Conservation (phyloP, 1,140 invertebrate genomes). For the Cecropterus lyciades region DNA sequence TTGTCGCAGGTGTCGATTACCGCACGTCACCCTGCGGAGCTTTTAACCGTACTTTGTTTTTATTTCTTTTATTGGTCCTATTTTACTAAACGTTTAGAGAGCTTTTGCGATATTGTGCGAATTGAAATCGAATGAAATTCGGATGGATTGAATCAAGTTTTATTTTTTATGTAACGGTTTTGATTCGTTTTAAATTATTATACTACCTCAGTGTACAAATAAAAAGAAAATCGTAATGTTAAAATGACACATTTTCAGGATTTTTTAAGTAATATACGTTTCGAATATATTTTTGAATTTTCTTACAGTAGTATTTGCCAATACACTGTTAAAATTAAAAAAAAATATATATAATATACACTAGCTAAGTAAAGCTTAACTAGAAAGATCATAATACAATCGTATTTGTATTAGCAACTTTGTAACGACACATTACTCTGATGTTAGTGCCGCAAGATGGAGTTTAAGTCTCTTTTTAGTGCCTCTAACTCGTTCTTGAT, state of each 20-base stretch:
- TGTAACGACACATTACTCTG: slow-evolving; percentile 4
- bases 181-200: too few relatives aligned
- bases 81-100: slow-evolving; percentile 30
- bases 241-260: too few relatives aligned
- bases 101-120: slow-evolving; percentile 27
- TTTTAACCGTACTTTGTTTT: slow-evolving; percentile 49
- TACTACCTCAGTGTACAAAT: too few relatives aligned
- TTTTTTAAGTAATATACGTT: too few relatives aligned
- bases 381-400: background rate
- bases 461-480: slow-evolving; percentile 12
- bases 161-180: background rate
- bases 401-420: slow-evolving; percentile 6
- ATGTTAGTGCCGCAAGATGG: slow-evolving; percentile 3
- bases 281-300: too few relatives aligned
- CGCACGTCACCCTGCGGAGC: slow-evolving; percentile 37
- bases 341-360: too few relatives aligned
- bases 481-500: slow-evolving; percentile 12
- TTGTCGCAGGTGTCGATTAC: slow-evolving; percentile 77
- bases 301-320: too few relatives aligned
- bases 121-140: background rate
- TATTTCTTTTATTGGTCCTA: slow-evolving; percentile 38
- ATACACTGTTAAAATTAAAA: too few relatives aligned
- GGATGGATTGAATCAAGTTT: background rate
- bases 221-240: too few relatives aligned
- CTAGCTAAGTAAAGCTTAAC: too few relatives aligned